Evolutionary conservation across 2,888 invertebrate species (phyloP).

Genomic region (Seladonia tumulorum): DNA sequence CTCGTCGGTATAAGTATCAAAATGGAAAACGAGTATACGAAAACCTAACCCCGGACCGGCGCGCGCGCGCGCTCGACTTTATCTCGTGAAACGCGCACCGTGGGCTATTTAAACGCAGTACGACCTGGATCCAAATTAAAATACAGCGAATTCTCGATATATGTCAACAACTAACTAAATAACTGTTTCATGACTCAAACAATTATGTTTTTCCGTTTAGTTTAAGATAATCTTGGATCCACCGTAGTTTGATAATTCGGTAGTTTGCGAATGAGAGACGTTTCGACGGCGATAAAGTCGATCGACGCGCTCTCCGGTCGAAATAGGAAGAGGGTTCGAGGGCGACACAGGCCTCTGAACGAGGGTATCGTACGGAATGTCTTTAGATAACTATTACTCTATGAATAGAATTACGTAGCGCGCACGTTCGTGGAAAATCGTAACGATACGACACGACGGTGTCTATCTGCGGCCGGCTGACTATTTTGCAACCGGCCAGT

Average conservation of each 20-base stretch:
- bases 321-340: slow-evolving; percentile 8
- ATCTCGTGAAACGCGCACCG: neutral
- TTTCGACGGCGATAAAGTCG: neutral
- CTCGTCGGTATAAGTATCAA: slow-evolving; percentile 54
- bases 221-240: neutral
- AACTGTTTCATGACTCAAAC: neutral
- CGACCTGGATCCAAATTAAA: neutral
- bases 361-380: slow-evolving; percentile 63
- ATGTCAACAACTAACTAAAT: too few species aligned
- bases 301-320: neutral
- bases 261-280: neutral
- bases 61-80: neutral
- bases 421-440: slow-evolving; percentile 17
- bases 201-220: neutral
- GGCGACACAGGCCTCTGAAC: slow-evolving; percentile 11
- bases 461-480: neutral
- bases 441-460: neutral
- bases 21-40: slow-evolving; percentile 34
- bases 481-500: slow-evolving; percentile 18
- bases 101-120: neutral
- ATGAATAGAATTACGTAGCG: slow-evolving; percentile 20
- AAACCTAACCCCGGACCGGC: neutral
- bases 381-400: slow-evolving; percentile 14
- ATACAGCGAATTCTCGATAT: neutral
- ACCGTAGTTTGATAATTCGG: neutral